Percentiles rank a stretch among this genome's conserved stretches.
Conservation (phyloP, 2,797 vertebrate genomes). For the Esox masquinongy region DNA sequence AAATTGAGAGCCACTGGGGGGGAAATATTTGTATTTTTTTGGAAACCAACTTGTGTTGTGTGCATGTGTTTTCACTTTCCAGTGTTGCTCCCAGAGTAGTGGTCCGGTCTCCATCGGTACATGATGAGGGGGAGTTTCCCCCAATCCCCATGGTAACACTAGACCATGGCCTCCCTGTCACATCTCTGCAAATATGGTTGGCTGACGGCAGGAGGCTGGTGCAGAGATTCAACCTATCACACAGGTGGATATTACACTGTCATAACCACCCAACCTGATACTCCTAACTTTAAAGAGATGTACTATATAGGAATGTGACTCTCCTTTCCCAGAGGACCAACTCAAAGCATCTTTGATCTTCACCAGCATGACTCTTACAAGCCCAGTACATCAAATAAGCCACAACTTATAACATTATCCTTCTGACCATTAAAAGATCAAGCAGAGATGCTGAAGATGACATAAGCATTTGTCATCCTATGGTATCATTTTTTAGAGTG, state of each 20-base stretch:
- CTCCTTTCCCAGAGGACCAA: background rate
- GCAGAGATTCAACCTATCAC: slow-evolving; percentile 92
- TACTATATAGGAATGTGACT: background rate
- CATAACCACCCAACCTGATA: background rate
- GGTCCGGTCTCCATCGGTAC: slow-evolving; percentile 81
- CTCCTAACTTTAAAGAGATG: background rate
- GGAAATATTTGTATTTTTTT: background rate
- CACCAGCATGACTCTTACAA: background rate
- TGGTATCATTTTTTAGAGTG: slow-evolving; percentile 33
- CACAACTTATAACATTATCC: background rate
- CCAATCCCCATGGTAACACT: slow-evolving; percentile 83
- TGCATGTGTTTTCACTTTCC: slow-evolving; percentile 23
- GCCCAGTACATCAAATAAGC: background rate
- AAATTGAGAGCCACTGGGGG: background rate
- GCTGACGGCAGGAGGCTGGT: slow-evolving; percentile 89
- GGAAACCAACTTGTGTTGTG: background rate
- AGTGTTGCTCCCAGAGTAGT: slow-evolving; percentile 91
- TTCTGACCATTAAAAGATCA: background rate
- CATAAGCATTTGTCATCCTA: slow-evolving; percentile 56
- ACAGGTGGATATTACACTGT: slow-evolving; percentile 76
- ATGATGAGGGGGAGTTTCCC: slow-evolving; percentile 77
- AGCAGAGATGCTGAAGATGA: slow-evolving; percentile 45
- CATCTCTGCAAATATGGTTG: slow-evolving; percentile 93
- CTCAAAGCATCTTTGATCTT: background rate
- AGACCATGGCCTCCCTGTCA: slow-evolving; percentile 85